phyloP scores from a whole-genome alignment of 1,140 invertebrate genomes.

The Glomeris maerens region DNA sequence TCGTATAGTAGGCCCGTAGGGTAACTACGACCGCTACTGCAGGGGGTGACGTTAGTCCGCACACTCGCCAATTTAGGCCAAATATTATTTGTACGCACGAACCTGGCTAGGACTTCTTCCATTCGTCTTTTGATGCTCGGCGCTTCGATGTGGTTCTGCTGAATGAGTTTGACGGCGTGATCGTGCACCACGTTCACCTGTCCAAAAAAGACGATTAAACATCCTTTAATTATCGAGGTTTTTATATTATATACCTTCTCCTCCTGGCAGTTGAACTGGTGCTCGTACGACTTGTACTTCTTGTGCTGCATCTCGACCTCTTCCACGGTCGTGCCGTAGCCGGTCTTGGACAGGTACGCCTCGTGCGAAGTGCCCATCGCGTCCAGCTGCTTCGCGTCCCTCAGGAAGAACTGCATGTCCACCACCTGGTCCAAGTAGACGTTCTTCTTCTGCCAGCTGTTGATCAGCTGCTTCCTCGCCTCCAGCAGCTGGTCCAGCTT shows the following conservation, averaged over 20 bases:
- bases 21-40: too few relatives aligned
- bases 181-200: conserved; percentile 60
- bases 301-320: conserved; percentile 72
- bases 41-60: too few relatives aligned
- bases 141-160: conserved; percentile 88
- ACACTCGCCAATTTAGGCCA: too few relatives aligned
- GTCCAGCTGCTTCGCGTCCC: conserved; percentile 87
- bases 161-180: conserved; percentile 73
- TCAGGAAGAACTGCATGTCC: conserved; percentile 83
- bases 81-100: too few relatives aligned
- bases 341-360: conserved; percentile 33
- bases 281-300: conserved; percentile 82
- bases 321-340: conserved; percentile 47
- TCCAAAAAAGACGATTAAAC: conserved; percentile 8
- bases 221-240: neutral
- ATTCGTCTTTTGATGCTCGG: conserved; percentile 50
- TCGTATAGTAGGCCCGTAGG: too few relatives aligned
- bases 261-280: conserved; percentile 64
- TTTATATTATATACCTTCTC: conserved; percentile 48
- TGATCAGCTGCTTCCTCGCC: conserved; percentile 60
- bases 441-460: conserved; percentile 77
- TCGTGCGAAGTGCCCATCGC: conserved; percentile 77
- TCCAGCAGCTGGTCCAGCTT: conserved; percentile 58
- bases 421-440: conserved; percentile 85
- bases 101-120: conserved; percentile 21